A percentile compares a stretch with the other conserved stretches of the same genome.
Conservation (phyloP, 2,888 invertebrate genomes). For the Tortricodes alternella region DNA sequence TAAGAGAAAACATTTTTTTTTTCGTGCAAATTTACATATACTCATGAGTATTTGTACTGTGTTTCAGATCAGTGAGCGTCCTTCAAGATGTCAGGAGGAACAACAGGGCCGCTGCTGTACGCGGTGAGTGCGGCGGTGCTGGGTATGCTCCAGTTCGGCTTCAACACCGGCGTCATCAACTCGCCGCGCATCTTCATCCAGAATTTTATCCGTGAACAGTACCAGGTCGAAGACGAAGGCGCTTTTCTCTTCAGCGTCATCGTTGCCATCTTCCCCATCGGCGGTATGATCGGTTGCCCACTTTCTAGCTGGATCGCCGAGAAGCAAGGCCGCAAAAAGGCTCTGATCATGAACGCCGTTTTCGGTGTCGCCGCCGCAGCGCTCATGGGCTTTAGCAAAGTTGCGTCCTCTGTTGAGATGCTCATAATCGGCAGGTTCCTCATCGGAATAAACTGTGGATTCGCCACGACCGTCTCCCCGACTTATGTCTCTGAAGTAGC, state of each 20-base stretch:
- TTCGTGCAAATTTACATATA: background rate
- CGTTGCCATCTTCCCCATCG: constrained; percentile 89
- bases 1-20: no score
- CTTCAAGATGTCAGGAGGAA: constrained; percentile 68
- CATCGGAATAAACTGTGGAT: constrained; percentile 89
- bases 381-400: constrained; percentile 86
- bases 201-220: constrained; percentile 82
- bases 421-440: constrained; percentile 88
- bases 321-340: constrained; percentile 86
- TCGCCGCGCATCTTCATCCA: constrained; percentile 85
- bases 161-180: constrained; percentile 88
- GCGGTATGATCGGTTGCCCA: constrained; percentile 90
- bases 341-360: constrained; percentile 84
- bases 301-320: constrained; percentile 88
- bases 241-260: constrained; percentile 84
- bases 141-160: constrained; percentile 88
- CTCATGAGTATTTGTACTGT: constrained; percentile 24
- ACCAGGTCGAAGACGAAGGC: constrained; percentile 76
- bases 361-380: constrained; percentile 85
- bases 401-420: constrained; percentile 85
- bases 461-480: constrained; percentile 77
- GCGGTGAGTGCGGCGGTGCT: constrained; percentile 86
- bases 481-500: constrained; percentile 79
- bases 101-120: constrained; percentile 85
- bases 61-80: constrained; percentile 51